Evolutionary conservation across 1,140 invertebrate species (phyloP).

Genomic region (Brachionus calyciflorus): DNA sequence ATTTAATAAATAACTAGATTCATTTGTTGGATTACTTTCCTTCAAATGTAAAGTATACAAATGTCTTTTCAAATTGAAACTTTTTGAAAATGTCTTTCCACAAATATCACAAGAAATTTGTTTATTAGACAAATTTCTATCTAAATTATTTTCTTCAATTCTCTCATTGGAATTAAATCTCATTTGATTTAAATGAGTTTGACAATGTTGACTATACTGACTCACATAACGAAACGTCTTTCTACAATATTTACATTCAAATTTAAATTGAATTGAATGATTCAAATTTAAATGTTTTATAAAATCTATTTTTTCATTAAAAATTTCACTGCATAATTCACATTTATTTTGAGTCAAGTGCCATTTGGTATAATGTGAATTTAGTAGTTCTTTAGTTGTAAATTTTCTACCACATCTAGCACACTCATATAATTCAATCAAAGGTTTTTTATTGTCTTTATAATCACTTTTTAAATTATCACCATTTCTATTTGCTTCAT

Average conservation of each 20-base stretch:
- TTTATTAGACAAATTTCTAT: not conserved
- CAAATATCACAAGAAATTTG: not conserved
- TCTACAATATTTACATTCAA: slow-evolving; percentile 23
- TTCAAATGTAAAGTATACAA: not conserved
- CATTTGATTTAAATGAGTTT: not conserved
- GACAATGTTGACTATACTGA: slow-evolving; percentile 11
- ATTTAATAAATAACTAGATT: not conserved
- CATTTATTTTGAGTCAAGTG: not conserved
- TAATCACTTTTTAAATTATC: not conserved
- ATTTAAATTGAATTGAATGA: slow-evolving; percentile 1
- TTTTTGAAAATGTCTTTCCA: slow-evolving; percentile 31
- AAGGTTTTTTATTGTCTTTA: not conserved
- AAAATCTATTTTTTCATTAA: slow-evolving; percentile 3
- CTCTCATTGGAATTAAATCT: not conserved
- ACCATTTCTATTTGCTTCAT: not conserved
- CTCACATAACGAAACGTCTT: slow-evolving; percentile 15
- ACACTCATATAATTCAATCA: not conserved
- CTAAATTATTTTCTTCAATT: not conserved
- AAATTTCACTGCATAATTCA: not conserved
- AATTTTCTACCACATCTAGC: not conserved
- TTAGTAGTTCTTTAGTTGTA: not conserved
- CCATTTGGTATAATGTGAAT: slow-evolving; percentile 14
- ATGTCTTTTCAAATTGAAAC: slow-evolving; percentile 19
- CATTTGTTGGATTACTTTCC: not conserved
- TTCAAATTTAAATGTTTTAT: slow-evolving; percentile 2